Evolutionary conservation across 2,888 invertebrate genomes (phyloP).

Genomic region (Rhamnusium bicolor): DNA sequence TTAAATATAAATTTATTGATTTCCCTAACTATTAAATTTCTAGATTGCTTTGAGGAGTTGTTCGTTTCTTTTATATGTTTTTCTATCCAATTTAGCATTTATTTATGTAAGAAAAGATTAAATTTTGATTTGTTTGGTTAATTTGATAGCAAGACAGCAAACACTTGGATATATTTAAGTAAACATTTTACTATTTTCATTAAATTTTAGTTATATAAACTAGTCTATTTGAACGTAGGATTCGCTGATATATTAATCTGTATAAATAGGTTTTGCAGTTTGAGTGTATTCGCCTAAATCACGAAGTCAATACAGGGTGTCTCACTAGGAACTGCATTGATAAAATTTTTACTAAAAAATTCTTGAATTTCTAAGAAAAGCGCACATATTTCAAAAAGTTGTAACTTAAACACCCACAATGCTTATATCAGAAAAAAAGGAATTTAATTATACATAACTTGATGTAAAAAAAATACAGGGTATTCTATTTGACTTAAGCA

Average conservation of each 20-base stretch:
- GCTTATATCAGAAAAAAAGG: too few species aligned
- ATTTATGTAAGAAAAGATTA: slow-evolving; percentile 2
- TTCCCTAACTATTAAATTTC: not conserved
- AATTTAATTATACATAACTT: too few species aligned
- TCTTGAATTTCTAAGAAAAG: too few species aligned
- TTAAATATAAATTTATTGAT: not conserved
- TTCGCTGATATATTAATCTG: not conserved
- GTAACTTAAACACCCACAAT: too few species aligned
- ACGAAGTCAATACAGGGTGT: not conserved
- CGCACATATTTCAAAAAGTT: too few species aligned
- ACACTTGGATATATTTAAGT: not conserved
- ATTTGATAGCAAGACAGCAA: not conserved
- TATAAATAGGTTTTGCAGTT: not conserved
- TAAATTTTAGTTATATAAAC: not conserved
- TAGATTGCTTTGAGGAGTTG: not conserved
- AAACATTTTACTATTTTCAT: slow-evolving; percentile 8
- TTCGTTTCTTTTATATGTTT: not conserved
- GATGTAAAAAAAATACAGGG: too few species aligned
- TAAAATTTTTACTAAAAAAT: too few species aligned
- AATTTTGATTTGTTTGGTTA: slow-evolving; percentile 1
- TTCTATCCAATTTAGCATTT: not conserved
- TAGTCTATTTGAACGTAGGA: not conserved
- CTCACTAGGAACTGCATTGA: too few species aligned
- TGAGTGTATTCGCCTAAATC: not conserved
- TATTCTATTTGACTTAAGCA: too few species aligned